These are phyloP conservation scores for Mycogona germanica DNA, from an alignment of 2,888 invertebrate genomes.

Conservation along the genomic window DNA sequence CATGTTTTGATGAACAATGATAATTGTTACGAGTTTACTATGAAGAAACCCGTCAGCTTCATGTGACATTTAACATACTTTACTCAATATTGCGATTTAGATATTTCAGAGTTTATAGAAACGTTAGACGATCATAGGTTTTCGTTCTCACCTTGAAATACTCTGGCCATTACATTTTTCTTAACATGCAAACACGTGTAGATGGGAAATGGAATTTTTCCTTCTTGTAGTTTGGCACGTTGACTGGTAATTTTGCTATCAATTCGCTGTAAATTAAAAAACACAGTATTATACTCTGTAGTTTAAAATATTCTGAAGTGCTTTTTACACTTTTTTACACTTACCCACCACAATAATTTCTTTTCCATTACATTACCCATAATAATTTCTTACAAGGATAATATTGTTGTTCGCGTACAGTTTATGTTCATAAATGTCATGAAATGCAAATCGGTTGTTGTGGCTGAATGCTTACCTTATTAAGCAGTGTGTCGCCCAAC, in stretches of 20 bases:
- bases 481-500: conserved; percentile 36
- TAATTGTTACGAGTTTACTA: neutral
- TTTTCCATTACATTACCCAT: neutral
- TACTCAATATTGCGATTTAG: too few relatives aligned
- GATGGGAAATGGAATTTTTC: conserved; percentile 34
- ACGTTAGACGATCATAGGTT: too few relatives aligned
- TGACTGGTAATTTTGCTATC: conserved; percentile 33
- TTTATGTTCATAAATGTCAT: too few relatives aligned
- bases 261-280: conserved; percentile 28
- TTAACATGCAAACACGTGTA: conserved; percentile 39
- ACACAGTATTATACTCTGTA: too few relatives aligned
- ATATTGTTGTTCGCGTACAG: too few relatives aligned
- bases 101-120: too few relatives aligned
- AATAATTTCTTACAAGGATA: too few relatives aligned
- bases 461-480: conserved; percentile 29
- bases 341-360: too few relatives aligned
- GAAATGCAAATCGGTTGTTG: too few relatives aligned
- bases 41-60: neutral
- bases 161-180: conserved; percentile 36
- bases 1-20: neutral
- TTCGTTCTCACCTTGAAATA: conserved; percentile 34
- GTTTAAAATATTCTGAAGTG: too few relatives aligned
- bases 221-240: conserved; percentile 30
- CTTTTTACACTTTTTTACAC: too few relatives aligned
- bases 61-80: too few relatives aligned